Base-by-base conservation (phyloP, 2,888 invertebrate species). In the Ophion ellenae region DNA sequence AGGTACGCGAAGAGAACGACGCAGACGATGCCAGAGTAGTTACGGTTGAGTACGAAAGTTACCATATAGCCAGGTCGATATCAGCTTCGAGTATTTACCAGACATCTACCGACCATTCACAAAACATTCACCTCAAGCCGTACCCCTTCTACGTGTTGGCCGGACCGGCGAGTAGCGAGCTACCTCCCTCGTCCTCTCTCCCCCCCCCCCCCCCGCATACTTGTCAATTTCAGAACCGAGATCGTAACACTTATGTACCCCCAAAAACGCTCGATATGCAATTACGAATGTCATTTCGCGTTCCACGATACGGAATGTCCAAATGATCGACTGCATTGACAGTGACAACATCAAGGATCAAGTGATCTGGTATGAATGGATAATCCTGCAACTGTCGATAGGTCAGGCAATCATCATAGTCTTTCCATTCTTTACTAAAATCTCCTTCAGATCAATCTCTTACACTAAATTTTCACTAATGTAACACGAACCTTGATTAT, bases 91-190 rank as follows among this genome's bases (percentile, higher is more conserved):
- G 93, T 92, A 92, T 92, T 82, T 70, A 93, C 93, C 93, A 93
- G 93, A 94, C 93, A 93, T 93, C 93, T 94, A 93, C 92, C 93
- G 94, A 93, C 93, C 93, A 93, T 94, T 93, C 93, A 92, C 93
- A 93, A 94, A 94, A 94, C 93, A 93, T 93, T 93, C 93, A 93
- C 93, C 93, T 93, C 93, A 92, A 94, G 93, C 93, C 92, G 92
- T 91, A 90, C 91, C 92, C 89, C 32, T 7, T 7, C 53, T 36
- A 3, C 47, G 9, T 17, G 57, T 6, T 47, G 1, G 17, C 47
- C 11, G n/a, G 17, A 45, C 53, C 53, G 88, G 24, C 32, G 57
- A 73, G 32, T 36, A 36, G 57, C 59, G 71, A 73, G 71, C 17
- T 59, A 59, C 59, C 32, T 45, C 53, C 28, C 28, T 45, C 28